Evolutionary conservation across 2,888 invertebrate species (phyloP).

Genomic region (Heteromyza rotundicornis): DNA sequence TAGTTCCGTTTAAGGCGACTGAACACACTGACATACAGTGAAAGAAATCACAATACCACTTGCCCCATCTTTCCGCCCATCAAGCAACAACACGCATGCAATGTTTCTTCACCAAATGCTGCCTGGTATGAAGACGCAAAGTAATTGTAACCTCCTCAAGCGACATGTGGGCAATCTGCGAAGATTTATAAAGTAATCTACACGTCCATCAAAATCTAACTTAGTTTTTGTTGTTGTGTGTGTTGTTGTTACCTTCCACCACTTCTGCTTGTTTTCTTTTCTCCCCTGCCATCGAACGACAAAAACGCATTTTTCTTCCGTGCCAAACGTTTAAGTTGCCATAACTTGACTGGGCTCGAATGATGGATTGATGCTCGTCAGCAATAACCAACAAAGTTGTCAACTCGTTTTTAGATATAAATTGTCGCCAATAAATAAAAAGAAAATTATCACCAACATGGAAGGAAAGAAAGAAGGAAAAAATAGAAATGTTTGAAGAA

Average conservation of each 20-base stretch:
- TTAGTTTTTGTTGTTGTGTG: too few relatives aligned
- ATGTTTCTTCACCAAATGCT: too few relatives aligned
- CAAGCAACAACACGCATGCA: too few relatives aligned
- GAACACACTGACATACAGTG: too few relatives aligned
- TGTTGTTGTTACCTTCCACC: too few relatives aligned
- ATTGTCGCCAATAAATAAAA: constrained; percentile 20
- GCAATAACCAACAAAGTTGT: constrained; percentile 19
- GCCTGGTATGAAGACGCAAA: neutral
- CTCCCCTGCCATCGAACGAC: neutral
- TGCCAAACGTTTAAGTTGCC: neutral
- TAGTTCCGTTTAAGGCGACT: neutral
- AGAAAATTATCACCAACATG: constrained; percentile 18
- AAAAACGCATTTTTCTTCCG: neutral
- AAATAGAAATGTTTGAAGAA: neutral
- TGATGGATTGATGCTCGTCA: constrained; percentile 20
- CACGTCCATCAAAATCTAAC: constrained; percentile 2
- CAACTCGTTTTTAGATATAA: constrained; percentile 19
- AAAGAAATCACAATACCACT: too few relatives aligned
- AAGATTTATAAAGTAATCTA: constrained; percentile 5
- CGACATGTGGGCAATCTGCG: neutral
- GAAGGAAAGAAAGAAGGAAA: constrained; percentile 3
- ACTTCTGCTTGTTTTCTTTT: neutral
- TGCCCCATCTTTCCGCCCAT: too few relatives aligned
- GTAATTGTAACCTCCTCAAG: constrained; percentile 4
- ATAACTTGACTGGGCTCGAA: neutral